Evolutionary conservation across 1,140 invertebrate genomes (phyloP), one percentile per base, ranked within the genome.

Genomic region (Apis florea): DNA sequence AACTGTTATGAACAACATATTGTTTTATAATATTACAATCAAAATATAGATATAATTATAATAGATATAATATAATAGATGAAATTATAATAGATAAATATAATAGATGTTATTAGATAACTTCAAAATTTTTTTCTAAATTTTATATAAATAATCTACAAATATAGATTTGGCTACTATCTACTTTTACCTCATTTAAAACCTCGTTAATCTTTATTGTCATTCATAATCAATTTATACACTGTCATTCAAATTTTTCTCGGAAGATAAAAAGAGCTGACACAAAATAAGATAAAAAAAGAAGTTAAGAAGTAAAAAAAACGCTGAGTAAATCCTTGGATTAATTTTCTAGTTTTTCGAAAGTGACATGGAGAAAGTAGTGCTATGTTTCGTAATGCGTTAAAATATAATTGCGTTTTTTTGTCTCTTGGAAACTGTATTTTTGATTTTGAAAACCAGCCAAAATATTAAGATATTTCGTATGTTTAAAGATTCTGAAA

Each of bases 401-500:
- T n/a, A n/a, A n/a, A n/a, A 31, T 1, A 5, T 13, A 9, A 12
- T 9, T 47, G 54, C n/a, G 21, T 74, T 74, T 72, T 15, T 49
- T 63, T 49, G 12, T 56, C 26, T 8, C 13, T 6, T 40, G 21
- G 24, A 56, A 66, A 12, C 2, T 10, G 12, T 79, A 79, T 79
- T 79, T 61, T 53, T 10, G 9, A 15, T 8, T 19, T 78, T 79
- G 66, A 79, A n/a, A 53, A 40, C 17, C 2, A 51, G 56, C 76
- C 76, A 70, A 70, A 70, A 31, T 21, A 5, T 11, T 47, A 24
- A 3, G 2, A 40, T 31, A 17, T 63, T 19, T 40, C 56, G 13
- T 15, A 13, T 51, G 0, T 69, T 49, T 47, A 67, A 67, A 21
- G 12, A 67, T 53, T 47, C n/a, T 58, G n/a, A 67, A 56, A 76